phyloP scores from a whole-genome alignment of 2,113 vertebrate genomes.

The Notothenia coriiceps region DNA sequence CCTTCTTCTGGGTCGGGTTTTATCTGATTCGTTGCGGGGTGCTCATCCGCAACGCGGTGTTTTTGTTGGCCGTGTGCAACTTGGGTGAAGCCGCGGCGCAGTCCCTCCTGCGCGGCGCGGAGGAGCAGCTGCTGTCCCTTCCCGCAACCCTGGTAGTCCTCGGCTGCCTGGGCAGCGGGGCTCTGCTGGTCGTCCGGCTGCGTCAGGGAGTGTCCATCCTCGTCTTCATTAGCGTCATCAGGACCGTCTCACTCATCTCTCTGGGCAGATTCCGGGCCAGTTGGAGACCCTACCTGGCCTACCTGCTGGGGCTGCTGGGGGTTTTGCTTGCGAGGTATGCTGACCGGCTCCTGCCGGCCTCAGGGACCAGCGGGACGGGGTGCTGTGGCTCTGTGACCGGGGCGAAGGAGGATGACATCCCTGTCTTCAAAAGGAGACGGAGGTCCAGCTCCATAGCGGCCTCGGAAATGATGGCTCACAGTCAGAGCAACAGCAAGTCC shows the following conservation, averaged over 20 bases:
- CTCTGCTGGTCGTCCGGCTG: constrained; percentile 90
- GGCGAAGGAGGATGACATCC: constrained; percentile 88
- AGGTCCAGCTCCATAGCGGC: constrained; percentile 93
- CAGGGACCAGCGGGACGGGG: constrained; percentile 84
- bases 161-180: constrained; percentile 89
- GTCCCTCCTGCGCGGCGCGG: constrained; percentile 86
- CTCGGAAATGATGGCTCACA: constrained; percentile 91
- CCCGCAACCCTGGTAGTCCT: constrained; percentile 90
- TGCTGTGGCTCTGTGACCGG: constrained; percentile 85
- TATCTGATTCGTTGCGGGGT: constrained; percentile 87
- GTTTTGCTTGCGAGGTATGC: constrained; percentile 90
- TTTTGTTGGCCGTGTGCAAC: constrained; percentile 87
- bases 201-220: constrained; percentile 90
- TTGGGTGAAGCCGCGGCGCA: constrained; percentile 90
- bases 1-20: constrained; percentile 89
- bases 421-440: constrained; percentile 89
- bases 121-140: constrained; percentile 86
- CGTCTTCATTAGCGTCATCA: constrained; percentile 88
- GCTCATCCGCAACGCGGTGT: constrained; percentile 81
- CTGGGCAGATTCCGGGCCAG: constrained; percentile 87
- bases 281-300: constrained; percentile 94
- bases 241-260: constrained; percentile 87
- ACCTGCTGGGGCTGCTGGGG: constrained; percentile 89
- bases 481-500: constrained; percentile 88
- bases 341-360: constrained; percentile 88